Percentiles rank a stretch among this genome's conserved stretches.
Conservation (phyloP, 2,888 invertebrate species). For the Polia nebulosa region DNA sequence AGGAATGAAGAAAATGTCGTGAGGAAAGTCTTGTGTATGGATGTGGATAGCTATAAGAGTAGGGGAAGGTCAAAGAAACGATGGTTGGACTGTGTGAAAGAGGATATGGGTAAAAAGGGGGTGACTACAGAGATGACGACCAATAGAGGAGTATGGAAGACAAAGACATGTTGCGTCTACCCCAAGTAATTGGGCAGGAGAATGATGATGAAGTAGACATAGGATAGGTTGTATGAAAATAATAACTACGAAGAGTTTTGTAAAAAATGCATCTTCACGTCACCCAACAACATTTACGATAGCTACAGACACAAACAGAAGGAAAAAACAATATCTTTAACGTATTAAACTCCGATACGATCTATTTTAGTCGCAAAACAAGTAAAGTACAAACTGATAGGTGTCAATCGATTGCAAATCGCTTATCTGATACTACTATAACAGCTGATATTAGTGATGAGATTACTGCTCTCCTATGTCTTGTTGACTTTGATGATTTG, state of each 20-base stretch:
- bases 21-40: too few species aligned
- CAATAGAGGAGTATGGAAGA: too few species aligned
- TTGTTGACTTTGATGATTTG: slow-evolving; percentile 35
- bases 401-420: slow-evolving; percentile 47
- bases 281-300: neutral
- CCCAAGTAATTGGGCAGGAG: too few species aligned
- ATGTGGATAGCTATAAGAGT: too few species aligned
- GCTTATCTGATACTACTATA: slow-evolving; percentile 45
- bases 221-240: too few species aligned
- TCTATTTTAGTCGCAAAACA: slow-evolving; percentile 54
- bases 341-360: slow-evolving; percentile 16
- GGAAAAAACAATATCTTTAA: neutral
- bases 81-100: too few species aligned
- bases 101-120: too few species aligned
- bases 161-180: too few species aligned
- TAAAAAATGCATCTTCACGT: neutral
- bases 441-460: slow-evolving; percentile 37
- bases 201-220: too few species aligned
- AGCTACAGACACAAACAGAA: neutral
- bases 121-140: too few species aligned
- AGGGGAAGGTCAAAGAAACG: too few species aligned
- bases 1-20: too few species aligned
- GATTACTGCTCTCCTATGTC: slow-evolving; percentile 15
- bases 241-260: neutral
- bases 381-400: slow-evolving; percentile 44